These are phyloP conservation scores for Choristoneura fumiferana DNA, from an alignment of 1,140 invertebrate species.

Conservation along the genomic window DNA sequence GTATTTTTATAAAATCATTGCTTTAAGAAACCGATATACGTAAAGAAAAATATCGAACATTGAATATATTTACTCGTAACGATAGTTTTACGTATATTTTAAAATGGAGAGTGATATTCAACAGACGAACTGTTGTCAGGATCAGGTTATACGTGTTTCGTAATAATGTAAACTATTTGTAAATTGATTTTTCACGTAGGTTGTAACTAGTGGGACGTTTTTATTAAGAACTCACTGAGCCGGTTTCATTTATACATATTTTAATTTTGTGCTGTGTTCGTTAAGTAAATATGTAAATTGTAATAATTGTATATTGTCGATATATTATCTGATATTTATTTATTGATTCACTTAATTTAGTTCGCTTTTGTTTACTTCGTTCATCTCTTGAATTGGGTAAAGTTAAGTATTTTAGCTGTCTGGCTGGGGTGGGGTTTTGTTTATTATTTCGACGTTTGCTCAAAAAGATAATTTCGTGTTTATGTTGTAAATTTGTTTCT, in stretches of 20 bases:
- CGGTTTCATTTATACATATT: constrained; percentile 61
- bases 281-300: constrained; percentile 76
- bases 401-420: constrained; percentile 45
- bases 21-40: constrained; percentile 77
- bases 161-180: constrained; percentile 70
- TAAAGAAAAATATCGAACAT: constrained; percentile 70
- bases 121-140: constrained; percentile 48
- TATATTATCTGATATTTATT: constrained; percentile 74
- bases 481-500: constrained; percentile 47
- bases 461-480: constrained; percentile 49
- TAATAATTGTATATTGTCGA: constrained; percentile 77
- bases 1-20: constrained; percentile 78
- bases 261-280: constrained; percentile 76
- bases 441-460: constrained; percentile 57
- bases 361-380: constrained; percentile 45
- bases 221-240: constrained; percentile 64
- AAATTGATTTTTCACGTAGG: constrained; percentile 68
- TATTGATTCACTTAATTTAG: constrained; percentile 74
- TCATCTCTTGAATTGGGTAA: constrained; percentile 48
- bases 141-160: constrained; percentile 69
- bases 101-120: constrained; percentile 49
- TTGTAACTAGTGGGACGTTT: constrained; percentile 67
- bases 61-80: constrained; percentile 71
- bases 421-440: constrained; percentile 67
- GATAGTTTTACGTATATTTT: constrained; percentile 64